Evolutionary conservation across 2,113 vertebrate genomes (phyloP).

Genomic region (Cettia cetti): DNA sequence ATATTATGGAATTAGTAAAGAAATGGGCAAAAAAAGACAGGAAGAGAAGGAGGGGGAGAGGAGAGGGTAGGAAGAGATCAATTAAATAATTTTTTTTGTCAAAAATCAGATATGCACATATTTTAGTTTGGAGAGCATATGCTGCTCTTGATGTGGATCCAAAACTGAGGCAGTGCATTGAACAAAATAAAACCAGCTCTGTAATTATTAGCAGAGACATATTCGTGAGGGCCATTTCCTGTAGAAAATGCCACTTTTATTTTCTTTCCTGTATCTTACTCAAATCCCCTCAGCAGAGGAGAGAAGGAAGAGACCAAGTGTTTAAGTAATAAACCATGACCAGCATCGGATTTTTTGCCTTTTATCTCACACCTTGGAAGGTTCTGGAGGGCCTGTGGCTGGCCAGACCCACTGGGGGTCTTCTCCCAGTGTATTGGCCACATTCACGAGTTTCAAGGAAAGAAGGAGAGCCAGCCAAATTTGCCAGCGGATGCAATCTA

Average conservation of each 20-base stretch:
- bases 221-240: neutral
- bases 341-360: accelerated
- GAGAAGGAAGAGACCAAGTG: neutral
- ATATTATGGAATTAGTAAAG: slow-evolving; percentile 65
- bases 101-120: slow-evolving; percentile 62
- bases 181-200: slow-evolving; percentile 44
- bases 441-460: neutral
- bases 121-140: slow-evolving; percentile 58
- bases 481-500: neutral
- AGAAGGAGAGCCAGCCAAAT: neutral
- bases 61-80: slow-evolving; percentile 51
- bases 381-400: neutral
- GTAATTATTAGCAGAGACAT: slow-evolving; percentile 49
- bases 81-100: slow-evolving; percentile 56
- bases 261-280: slow-evolving; percentile 23
- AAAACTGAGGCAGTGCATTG: slow-evolving; percentile 24
- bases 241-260: slow-evolving; percentile 25
- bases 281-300: neutral
- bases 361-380: neutral
- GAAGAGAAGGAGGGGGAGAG: neutral
- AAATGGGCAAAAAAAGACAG: slow-evolving; percentile 37
- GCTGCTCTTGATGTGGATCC: slow-evolving; percentile 41
- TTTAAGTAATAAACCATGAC: neutral
- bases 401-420: neutral
- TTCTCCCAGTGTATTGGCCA: neutral